Base-by-base conservation (phyloP, 2,888 invertebrate species). In the Oasisia sp. region DNA sequence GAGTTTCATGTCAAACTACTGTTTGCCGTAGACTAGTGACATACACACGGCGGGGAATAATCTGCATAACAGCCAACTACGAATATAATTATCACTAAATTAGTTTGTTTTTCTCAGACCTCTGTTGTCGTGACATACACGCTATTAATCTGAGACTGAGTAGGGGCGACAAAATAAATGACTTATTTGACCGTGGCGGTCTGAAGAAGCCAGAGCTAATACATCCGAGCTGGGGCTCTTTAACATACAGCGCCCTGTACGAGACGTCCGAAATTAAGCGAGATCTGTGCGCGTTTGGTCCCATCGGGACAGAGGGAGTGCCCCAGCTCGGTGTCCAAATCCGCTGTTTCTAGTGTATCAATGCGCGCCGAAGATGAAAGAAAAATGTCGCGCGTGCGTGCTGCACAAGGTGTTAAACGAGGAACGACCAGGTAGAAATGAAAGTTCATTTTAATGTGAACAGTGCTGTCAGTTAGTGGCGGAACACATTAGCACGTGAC, bases 291-390 rank as follows among this genome's bases (percentile, higher is more conserved):
- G 38, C 38, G 38, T 38, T 38, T 38, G 38, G 38, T 38, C 38
- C 38, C 38, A 38, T 38, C 38, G 38, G 38, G 38, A 38, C 1
- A 38, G 38, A 38, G 38, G 38, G 38, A 38, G 38, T 38, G 38
- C 38, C 38, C 74, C 74, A 74, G 74, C 5, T 74, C 14, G 7
- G n/a, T 74, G 74, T 7, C 27, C 27, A 74, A 74, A 74, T 27
- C 27, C 27, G 27, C 74, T 5, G n/a, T 74, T 74, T 27, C 7
- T 74, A 27, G 27, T 74, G 74, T 74, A 74, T 74, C 27, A 74
- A n/a, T 74, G 74, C 74, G 74, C 74, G 74, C 19, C 74, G 74
- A 74, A 74, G 74, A 74, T 74, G 74, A 74, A 74, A 74, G 74
- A 74, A 7, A 74, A 27, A 3, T 9, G 74, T 74, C n/a, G 74